Base-by-base conservation (phyloP, 2,888 invertebrate genomes). In the Merodon equestris region DNA sequence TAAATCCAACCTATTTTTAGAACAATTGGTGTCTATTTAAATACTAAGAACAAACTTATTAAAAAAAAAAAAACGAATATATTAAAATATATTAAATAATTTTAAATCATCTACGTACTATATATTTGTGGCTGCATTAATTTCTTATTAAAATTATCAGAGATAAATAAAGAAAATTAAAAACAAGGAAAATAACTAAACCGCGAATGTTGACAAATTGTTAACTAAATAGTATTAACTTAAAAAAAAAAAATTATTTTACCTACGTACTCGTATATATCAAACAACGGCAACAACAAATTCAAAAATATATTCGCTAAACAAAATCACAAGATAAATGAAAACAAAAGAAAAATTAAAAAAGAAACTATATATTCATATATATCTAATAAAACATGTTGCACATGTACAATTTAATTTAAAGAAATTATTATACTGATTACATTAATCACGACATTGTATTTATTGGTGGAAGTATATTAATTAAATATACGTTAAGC, bases 391-490 rank as follows among this genome's bases (percentile, higher is more conserved):
- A 66, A 83, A 82, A 83, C 83, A 83, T 83, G 83, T 83, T 83
- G 83, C 83, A 83, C 83, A 83, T 83, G 83, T 83, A 83, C 81
- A 81, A 82, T 81, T 74, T 82, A 81, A 82, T 82, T 83, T 81
- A 79, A 82, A 81, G 77, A 83, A 81, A 82, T 82, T 82, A 82
- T 82, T 81, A 83, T 82, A 83, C 82, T 83, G 83, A 83, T 83
- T 83, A 83, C 83, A 83, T 83, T 83, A 83, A 83, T 83, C 83
- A 83, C 83, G 83, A 83, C 81, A 83, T 82, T 83, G 82, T 83
- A 83, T 83, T 83, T 75, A 75, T 82, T 82, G 82, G 83, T 83
- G 83, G 79, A 82, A 82, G 83, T 83, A 82, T 83, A 83, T 83
- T 83, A 82, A 83, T 82, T 82, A 83, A 83, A 83, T 83, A 83